Conservation (phyloP, 2,888 invertebrate genomes). For the Drosophila mettleri region DNA sequence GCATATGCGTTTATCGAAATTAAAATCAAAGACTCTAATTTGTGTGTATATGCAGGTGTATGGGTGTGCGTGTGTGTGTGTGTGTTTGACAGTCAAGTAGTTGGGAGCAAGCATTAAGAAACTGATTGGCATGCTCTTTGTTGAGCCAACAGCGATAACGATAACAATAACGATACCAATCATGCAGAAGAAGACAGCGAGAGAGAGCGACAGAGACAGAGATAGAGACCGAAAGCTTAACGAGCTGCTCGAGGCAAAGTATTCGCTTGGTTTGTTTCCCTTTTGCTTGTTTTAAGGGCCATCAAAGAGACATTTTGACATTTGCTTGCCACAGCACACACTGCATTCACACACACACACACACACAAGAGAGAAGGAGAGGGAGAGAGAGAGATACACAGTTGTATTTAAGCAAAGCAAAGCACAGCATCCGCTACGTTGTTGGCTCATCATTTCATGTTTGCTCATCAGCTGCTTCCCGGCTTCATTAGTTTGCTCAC, state of each 20-base stretch:
- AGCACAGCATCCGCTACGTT: slow-evolving; percentile 16
- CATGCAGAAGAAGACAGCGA: slow-evolving; percentile 12
- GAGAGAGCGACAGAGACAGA: not conserved
- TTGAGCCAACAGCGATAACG: slow-evolving; percentile 23
- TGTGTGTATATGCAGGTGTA: not conserved
- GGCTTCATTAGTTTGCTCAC: slow-evolving; percentile 55
- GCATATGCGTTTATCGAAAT: slow-evolving; percentile 54
- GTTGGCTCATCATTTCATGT: slow-evolving; percentile 60
- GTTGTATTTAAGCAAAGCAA: slow-evolving; percentile 7
- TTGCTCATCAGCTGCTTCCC: slow-evolving; percentile 54
- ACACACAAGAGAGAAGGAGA: not conserved
- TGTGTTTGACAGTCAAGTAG: too few relatives aligned
- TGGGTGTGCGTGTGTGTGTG: slow-evolving; percentile 21
- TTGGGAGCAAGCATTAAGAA: slow-evolving; percentile 17
- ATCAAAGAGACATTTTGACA: slow-evolving; percentile 63
- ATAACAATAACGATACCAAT: slow-evolving; percentile 33
- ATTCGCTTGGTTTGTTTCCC: slow-evolving; percentile 30
- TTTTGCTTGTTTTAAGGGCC: slow-evolving; percentile 50
- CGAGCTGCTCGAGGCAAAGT: slow-evolving; percentile 55
- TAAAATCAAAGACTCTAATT: slow-evolving; percentile 14
- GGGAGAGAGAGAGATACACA: not conserved
- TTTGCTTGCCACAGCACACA: slow-evolving; percentile 50
- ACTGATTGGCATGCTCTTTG: slow-evolving; percentile 47
- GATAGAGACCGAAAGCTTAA: slow-evolving; percentile 17
- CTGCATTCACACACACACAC: slow-evolving; percentile 14